Percentiles rank a stretch among this genome's conserved stretches.
Evolutionary conservation across 2,888 invertebrate genomes (phyloP).

Genomic region (Noctua comes): DNA sequence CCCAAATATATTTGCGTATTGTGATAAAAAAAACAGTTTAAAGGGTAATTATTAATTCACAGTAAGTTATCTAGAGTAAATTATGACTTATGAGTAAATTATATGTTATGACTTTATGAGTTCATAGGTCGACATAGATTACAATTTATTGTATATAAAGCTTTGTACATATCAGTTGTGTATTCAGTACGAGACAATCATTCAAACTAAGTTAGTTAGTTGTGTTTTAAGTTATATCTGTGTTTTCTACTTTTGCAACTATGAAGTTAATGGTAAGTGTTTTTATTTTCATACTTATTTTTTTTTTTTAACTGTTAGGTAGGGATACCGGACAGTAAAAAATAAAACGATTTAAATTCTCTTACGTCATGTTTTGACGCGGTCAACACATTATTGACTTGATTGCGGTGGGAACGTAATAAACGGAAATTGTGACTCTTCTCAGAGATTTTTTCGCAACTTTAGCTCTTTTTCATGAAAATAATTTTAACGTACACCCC

Average conservation of each 20-base stretch:
- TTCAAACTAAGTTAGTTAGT: neutral
- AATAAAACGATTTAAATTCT: neutral
- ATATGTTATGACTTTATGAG: conserved; percentile 6
- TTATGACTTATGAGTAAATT: neutral
- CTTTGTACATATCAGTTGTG: conserved; percentile 5
- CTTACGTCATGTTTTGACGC: neutral
- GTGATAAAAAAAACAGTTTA: neutral
- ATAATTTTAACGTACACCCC: neutral
- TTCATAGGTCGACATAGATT: conserved; percentile 16
- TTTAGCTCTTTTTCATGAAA: neutral
- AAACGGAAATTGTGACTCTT: neutral
- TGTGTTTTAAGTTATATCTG: neutral
- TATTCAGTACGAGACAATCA: conserved; percentile 5
- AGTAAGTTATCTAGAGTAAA: neutral
- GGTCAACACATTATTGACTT: neutral
- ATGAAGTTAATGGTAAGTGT: conserved; percentile 35
- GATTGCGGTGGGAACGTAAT: neutral
- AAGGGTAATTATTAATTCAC: neutral
- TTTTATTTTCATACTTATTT: neutral
- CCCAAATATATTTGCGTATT: neutral
- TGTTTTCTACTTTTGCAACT: neutral
- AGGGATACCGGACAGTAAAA: neutral
- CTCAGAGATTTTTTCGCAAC: neutral
- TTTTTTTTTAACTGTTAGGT: neutral
- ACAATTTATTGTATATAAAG: conserved; percentile 2